A percentile compares a stretch with the other conserved stretches of the same genome.
Conservation (phyloP, 2,797 vertebrate species). For the Podarcis siculus region DNA sequence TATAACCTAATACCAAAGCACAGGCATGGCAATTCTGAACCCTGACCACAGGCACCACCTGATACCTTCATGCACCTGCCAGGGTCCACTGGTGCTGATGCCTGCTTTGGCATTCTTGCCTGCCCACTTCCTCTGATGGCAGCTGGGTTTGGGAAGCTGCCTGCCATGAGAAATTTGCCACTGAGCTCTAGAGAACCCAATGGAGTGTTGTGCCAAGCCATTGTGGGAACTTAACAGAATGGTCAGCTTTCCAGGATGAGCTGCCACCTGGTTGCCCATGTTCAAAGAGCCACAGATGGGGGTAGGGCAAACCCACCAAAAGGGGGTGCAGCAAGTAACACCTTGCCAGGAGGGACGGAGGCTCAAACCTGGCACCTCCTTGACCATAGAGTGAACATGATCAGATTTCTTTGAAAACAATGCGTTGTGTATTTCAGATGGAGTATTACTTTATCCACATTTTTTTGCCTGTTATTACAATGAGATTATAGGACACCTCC, state of each 20-base stretch:
- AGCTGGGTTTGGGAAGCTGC: background rate
- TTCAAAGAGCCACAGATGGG: too few relatives aligned
- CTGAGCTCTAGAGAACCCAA: too few relatives aligned
- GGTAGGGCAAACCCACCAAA: too few relatives aligned
- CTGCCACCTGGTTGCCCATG: background rate
- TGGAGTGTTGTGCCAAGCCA: background rate
- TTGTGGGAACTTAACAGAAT: background rate
- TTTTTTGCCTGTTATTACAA: slow-evolving; percentile 31
- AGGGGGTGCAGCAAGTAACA: too few relatives aligned
- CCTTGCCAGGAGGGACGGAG: too few relatives aligned
- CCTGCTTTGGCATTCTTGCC: too few relatives aligned
- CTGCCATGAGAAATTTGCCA: background rate
- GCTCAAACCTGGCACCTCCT: background rate
- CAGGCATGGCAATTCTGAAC: background rate
- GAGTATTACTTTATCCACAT: background rate
- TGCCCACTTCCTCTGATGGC: background rate
- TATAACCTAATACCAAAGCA: background rate
- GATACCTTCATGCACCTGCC: background rate
- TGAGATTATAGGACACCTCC: slow-evolving; percentile 17
- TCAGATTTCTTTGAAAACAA: background rate
- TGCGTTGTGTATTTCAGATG: background rate
- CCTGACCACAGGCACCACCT: background rate
- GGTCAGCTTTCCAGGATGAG: background rate
- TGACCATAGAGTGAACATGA: background rate
- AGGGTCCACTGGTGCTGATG: background rate